phyloP scores from a whole-genome alignment of 2,797 vertebrate species.

The Leptodactylus fallax region DNA sequence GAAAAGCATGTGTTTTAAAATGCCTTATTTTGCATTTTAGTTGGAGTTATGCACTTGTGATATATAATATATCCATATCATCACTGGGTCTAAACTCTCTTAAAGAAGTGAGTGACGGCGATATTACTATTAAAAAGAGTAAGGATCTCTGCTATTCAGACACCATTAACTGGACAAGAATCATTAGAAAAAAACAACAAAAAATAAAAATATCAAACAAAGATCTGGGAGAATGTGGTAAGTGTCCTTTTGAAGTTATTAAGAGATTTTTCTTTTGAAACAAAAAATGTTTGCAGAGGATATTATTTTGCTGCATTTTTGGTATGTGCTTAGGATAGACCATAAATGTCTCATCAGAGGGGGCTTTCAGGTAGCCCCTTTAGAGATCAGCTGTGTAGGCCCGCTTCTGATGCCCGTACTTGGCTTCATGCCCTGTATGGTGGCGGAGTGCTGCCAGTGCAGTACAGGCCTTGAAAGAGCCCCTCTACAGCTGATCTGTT shows the following conservation, averaged over 20 bases:
- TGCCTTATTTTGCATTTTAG: constrained; percentile 61
- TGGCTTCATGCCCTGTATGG: too few species aligned
- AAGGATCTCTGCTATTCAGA: constrained; percentile 80
- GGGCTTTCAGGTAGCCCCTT: too few species aligned
- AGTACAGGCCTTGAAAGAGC: too few species aligned
- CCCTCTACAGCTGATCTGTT: too few species aligned
- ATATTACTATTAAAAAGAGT: constrained; percentile 80
- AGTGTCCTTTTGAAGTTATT: constrained; percentile 65
- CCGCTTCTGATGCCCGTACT: too few species aligned
- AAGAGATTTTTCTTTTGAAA: neutral
- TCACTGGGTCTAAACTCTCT: constrained; percentile 87
- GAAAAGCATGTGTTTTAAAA: neutral
- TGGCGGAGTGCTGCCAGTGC: too few species aligned
- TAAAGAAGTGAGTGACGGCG: constrained; percentile 88
- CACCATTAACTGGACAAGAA: constrained; percentile 77
- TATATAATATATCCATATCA: constrained; percentile 77
- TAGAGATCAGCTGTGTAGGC: too few species aligned
- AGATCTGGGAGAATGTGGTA: constrained; percentile 76
- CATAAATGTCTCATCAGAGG: too few species aligned
- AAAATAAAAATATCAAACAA: constrained; percentile 71
- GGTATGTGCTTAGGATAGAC: too few species aligned
- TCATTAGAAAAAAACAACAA: constrained; percentile 83
- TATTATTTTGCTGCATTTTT: neutral
- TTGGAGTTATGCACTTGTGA: constrained; percentile 75
- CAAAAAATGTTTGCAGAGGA: neutral